Evolutionary conservation across 2,888 invertebrate species (phyloP).

Genomic region (Ophion ellenae): DNA sequence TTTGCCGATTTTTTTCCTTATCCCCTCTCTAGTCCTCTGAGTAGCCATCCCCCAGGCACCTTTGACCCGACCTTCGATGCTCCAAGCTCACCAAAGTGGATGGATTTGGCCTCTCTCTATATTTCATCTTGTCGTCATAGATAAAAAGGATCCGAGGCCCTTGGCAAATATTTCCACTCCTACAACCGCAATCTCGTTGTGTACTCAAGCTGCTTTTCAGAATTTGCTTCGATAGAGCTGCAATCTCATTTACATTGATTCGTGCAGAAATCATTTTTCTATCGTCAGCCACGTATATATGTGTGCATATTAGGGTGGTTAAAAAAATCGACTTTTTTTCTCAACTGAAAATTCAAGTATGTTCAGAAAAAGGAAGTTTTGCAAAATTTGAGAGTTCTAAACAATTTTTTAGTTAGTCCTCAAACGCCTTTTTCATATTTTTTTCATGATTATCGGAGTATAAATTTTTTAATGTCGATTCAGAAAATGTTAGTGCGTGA

Average conservation of each 20-base stretch:
- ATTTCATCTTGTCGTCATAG: constrained; percentile 21
- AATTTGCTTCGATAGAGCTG: constrained; percentile 60
- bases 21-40: not conserved
- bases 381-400: too few species aligned
- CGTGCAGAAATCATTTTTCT: constrained; percentile 57
- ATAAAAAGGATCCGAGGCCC: constrained; percentile 60
- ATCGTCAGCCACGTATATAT: not conserved
- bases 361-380: too few species aligned
- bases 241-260: constrained; percentile 72
- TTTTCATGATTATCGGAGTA: too few species aligned
- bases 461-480: too few species aligned
- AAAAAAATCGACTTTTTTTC: too few species aligned
- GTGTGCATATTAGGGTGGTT: too few species aligned
- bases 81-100: constrained; percentile 60
- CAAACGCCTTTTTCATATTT: too few species aligned
- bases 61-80: constrained; percentile 59
- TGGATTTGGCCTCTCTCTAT: constrained; percentile 46
- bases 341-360: too few species aligned
- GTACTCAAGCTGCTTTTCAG: constrained; percentile 47
- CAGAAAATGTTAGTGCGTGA: too few species aligned
- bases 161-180: constrained; percentile 76
- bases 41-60: constrained; percentile 13
- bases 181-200: constrained; percentile 66
- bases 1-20: constrained; percentile 2
- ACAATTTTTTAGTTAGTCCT: too few species aligned